Conservation (phyloP, 2,113 vertebrate genomes). For the Antigone vipio region DNA sequence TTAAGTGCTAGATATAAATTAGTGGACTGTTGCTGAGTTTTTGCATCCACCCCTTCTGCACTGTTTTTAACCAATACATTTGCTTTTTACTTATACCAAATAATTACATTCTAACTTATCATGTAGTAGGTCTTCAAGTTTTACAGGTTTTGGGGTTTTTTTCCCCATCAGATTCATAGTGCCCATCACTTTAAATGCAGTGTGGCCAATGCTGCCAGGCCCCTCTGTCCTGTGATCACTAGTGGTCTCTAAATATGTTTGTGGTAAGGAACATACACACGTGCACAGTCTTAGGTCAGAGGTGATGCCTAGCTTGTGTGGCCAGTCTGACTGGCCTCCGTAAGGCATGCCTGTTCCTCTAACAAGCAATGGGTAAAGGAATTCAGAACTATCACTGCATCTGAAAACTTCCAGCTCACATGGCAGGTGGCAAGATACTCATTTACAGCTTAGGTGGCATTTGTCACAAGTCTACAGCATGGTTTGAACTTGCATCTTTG, state of each 20-base stretch:
- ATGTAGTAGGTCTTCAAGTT: not conserved
- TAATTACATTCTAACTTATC: not conserved
- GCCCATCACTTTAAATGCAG: not conserved
- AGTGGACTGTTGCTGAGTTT: not conserved
- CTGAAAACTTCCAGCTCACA: accelerated
- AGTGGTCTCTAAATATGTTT: not conserved
- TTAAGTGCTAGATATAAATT: not conserved
- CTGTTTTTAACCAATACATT: not conserved
- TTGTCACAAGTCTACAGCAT: not conserved
- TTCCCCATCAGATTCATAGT: not conserved
- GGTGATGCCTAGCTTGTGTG: not conserved
- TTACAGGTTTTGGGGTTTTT: not conserved
- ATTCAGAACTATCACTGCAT: not conserved
- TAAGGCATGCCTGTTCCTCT: not conserved
- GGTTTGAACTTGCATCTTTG: not conserved
- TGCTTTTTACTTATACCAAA: not conserved
- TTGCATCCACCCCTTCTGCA: not conserved
- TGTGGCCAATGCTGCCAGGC: not conserved
- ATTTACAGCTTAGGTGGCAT: not conserved
- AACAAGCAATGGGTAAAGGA: not conserved
- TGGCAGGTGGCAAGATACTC: not conserved
- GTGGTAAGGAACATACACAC: not conserved
- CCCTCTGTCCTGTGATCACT: not conserved
- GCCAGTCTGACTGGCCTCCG: not conserved
- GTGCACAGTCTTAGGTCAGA: not conserved